Evolutionary conservation across 2,888 invertebrate genomes (phyloP).

Genomic region (Autographa pulchrina): DNA sequence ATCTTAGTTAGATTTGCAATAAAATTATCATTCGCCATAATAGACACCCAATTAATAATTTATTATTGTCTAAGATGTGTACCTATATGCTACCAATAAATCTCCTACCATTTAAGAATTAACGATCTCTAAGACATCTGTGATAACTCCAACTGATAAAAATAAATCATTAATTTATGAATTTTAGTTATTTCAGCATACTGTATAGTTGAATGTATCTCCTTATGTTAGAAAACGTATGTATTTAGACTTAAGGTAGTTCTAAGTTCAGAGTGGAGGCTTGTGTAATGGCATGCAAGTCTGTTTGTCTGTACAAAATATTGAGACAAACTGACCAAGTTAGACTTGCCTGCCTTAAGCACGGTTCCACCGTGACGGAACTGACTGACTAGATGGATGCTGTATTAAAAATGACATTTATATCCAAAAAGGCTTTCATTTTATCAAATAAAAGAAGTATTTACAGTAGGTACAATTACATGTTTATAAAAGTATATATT

Average conservation of each 20-base stretch:
- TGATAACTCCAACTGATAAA: constrained; percentile 87
- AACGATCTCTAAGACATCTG: constrained; percentile 89
- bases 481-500: constrained; percentile 12
- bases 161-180: constrained; percentile 85
- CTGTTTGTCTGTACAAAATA: constrained; percentile 10
- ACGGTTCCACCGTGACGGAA: constrained; percentile 58
- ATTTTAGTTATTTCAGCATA: constrained; percentile 76
- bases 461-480: constrained; percentile 14
- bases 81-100: constrained; percentile 73
- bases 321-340: neutral
- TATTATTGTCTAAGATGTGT: constrained; percentile 65
- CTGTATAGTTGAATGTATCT: constrained; percentile 69
- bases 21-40: constrained; percentile 61
- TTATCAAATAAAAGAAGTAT: constrained; percentile 21
- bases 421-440: constrained; percentile 57
- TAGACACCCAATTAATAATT: constrained; percentile 68
- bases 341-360: constrained; percentile 37
- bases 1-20: constrained; percentile 51
- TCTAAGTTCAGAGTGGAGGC: constrained; percentile 51
- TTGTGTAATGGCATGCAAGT: constrained; percentile 45
- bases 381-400: constrained; percentile 80
- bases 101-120: constrained; percentile 85
- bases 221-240: constrained; percentile 69
- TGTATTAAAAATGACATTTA: constrained; percentile 69
- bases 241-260: constrained; percentile 63